Base-by-base conservation (phyloP, 2,888 invertebrate species). In the Trissolcus japonicus region DNA sequence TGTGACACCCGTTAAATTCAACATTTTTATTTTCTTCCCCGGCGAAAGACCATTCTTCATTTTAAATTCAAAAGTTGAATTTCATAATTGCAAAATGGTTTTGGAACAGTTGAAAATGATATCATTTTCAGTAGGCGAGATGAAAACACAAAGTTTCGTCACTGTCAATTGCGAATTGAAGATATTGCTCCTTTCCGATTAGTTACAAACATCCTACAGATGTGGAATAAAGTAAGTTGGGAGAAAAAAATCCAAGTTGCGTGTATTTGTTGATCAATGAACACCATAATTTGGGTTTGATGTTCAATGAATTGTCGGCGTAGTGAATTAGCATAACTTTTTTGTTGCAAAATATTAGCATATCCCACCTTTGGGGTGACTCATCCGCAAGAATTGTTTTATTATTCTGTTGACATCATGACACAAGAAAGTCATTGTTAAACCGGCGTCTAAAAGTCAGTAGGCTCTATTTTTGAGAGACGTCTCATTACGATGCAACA, bases 341-440 rank as follows among this genome's bases (percentile, higher is more conserved):
- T 66, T 46, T 53, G 57, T 40, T 59, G 57, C 59, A 57, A 67
- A 51, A 13, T 14, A 68, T 68, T 68, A 68, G 29, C 60, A 68
- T 68, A 60, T 54, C 14, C 67, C 60, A 41, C 50, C 35, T 17
- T 54, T 14, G 19, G 9, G 17, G 29, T 68, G 67, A 68, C 60
- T 68, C 67, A 68, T 68, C 67, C 16, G 6, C n/a, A 14, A 29
- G n/a, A 25, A 50, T 60, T 68, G 29, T 60, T 68, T 41, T 51
- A 13, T 17, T 51, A 17, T 51, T 54, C 41, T 35, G 40, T 60
- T 60, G 59, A 59, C 67, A 43, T 67, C 40, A 51, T 16, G 35
- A 41, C 25, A 16, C 9, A 43, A 54, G 9, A 46, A 51, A 51
- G 51, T 51, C 16, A 16, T 51, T 51, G 51, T 19, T 19, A 51